A percentile compares a stretch with the other conserved stretches of the same genome.
Conservation (phyloP, 2,113 vertebrate genomes). For the Xenopus laevis region DNA sequence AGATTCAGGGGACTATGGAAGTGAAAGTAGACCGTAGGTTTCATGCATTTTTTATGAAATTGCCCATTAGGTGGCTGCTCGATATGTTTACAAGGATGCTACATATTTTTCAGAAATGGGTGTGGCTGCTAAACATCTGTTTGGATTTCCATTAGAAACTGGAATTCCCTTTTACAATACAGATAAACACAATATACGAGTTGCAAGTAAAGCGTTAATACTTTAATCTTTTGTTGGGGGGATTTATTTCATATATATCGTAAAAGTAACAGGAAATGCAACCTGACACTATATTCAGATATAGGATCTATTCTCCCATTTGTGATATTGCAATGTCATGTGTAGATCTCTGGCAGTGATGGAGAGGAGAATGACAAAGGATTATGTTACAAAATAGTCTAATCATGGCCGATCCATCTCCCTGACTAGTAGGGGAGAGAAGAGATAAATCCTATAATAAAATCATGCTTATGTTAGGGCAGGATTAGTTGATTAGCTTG, state of each 20-base stretch:
- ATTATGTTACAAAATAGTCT: neutral
- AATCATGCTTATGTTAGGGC: neutral
- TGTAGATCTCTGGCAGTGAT: no score
- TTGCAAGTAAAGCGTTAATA: no score
- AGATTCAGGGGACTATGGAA: neutral
- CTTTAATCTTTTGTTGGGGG: no score
- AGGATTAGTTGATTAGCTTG: neutral
- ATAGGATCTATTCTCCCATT: no score
- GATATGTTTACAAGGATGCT: neutral
- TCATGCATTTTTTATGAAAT: neutral
- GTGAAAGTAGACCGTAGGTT: neutral
- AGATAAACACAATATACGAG: no score
- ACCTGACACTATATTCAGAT: no score
- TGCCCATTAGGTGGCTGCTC: neutral
- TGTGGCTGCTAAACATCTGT: neutral
- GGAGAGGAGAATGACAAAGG: no score
- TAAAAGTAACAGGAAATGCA: no score
- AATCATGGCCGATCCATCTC: neutral
- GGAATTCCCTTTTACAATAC: no score
- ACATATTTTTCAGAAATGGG: neutral
- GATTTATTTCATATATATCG: no score
- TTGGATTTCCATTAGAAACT: neutral
- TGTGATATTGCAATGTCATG: no score
- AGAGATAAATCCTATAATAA: constrained; percentile 13
- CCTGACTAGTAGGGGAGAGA: constrained; percentile 21